Conservation (phyloP, 2,797 vertebrate species). For the Spea hammondii region DNA sequence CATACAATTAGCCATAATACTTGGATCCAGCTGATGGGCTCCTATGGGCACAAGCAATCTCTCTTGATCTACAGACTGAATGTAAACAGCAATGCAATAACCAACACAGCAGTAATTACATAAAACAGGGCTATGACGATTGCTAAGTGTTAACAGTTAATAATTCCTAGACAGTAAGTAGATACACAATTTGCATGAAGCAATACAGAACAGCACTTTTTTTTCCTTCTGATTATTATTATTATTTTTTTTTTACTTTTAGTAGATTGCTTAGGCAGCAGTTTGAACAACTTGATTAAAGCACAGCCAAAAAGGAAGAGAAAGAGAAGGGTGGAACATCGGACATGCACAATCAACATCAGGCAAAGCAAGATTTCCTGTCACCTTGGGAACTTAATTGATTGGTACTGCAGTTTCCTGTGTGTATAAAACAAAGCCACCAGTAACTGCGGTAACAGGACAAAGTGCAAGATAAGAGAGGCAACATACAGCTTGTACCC, state of each 20-base stretch:
- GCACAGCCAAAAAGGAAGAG: slow-evolving; percentile 77
- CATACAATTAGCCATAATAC: too few species aligned
- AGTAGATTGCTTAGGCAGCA: slow-evolving; percentile 67
- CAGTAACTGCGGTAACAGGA: slow-evolving; percentile 70
- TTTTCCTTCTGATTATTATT: neutral
- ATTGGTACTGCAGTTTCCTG: slow-evolving; percentile 74
- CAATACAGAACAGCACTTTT: neutral
- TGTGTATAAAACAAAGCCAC: slow-evolving; percentile 71
- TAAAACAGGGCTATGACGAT: too few species aligned
- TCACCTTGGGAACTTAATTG: slow-evolving; percentile 77
- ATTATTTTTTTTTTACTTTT: slow-evolving; percentile 2
- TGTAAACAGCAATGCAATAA: too few species aligned
- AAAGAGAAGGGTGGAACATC: slow-evolving; percentile 68
- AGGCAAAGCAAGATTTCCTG: slow-evolving; percentile 74
- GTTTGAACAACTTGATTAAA: slow-evolving; percentile 72
- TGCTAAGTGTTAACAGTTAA: too few species aligned
- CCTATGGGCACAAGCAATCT: too few species aligned
- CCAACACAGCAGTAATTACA: too few species aligned
- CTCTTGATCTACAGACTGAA: too few species aligned
- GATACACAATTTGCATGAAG: neutral
- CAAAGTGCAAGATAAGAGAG: slow-evolving; percentile 70
- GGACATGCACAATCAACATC: slow-evolving; percentile 73
- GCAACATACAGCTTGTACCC: slow-evolving; percentile 56
- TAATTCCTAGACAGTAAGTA: neutral
- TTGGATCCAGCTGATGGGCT: too few species aligned